These are phyloP conservation scores for Poeciliopsis presidionis DNA, from an alignment of 2,797 vertebrate species.

Conservation along the genomic window DNA sequence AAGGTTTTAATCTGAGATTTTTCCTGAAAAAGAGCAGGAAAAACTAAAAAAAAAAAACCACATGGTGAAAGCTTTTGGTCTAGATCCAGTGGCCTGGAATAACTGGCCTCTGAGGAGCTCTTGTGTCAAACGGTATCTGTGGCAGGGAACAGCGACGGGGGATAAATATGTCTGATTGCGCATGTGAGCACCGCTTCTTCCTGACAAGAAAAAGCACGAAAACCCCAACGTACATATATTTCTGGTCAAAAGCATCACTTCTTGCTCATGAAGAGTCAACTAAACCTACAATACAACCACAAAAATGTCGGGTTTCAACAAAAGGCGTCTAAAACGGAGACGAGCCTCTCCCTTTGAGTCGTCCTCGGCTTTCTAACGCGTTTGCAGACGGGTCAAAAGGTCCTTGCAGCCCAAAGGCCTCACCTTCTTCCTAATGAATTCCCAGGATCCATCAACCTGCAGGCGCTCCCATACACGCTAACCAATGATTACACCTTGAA, in stretches of 20 bases:
- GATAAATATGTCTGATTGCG: slow-evolving; percentile 74
- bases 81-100: slow-evolving; percentile 79
- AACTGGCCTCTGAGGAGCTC: slow-evolving; percentile 78
- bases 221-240: background rate
- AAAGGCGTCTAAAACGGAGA: slow-evolving; percentile 24
- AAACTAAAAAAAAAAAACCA: slow-evolving; percentile 28
- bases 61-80: slow-evolving; percentile 72
- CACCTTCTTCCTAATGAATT: slow-evolving; percentile 83
- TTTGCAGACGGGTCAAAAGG: slow-evolving; percentile 75
- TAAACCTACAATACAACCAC: background rate
- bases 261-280: background rate
- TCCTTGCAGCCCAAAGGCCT: slow-evolving; percentile 73
- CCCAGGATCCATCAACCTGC: slow-evolving; percentile 81
- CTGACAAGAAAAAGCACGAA: slow-evolving; percentile 30
- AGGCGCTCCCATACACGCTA: slow-evolving; percentile 79
- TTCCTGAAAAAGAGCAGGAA: slow-evolving; percentile 25
- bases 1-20: background rate
- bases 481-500: slow-evolving; percentile 86
- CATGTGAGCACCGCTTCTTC: slow-evolving; percentile 72
- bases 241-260: background rate
- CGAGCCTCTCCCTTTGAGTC: slow-evolving; percentile 63
- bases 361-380: slow-evolving; percentile 67
- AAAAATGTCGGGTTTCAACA: slow-evolving; percentile 40
- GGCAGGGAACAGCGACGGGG: slow-evolving; percentile 71
- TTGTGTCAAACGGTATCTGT: slow-evolving; percentile 79